Evolutionary conservation across 2,888 invertebrate genomes (phyloP).

Genomic region (Caenorhabditis angaria): DNA sequence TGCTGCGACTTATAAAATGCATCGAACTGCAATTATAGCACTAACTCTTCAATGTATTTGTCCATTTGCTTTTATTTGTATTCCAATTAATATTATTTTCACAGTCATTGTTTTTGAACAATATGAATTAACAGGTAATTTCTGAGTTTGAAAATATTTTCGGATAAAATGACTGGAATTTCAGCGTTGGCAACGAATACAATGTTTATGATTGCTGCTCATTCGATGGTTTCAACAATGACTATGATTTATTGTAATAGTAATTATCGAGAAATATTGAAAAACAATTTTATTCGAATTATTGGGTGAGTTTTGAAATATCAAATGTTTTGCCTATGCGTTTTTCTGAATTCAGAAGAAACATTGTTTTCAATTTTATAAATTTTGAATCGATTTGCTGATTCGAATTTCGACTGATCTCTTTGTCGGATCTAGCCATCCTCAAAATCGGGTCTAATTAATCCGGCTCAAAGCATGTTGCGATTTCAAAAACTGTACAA

Average conservation of each 20-base stretch:
- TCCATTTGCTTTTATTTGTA: background rate
- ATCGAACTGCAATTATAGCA: background rate
- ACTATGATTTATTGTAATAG: background rate
- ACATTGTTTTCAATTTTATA: too few relatives aligned
- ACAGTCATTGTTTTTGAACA: background rate
- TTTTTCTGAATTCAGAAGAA: too few relatives aligned
- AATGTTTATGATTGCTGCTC: background rate
- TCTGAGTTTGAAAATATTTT: too few relatives aligned
- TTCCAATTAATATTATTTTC: background rate
- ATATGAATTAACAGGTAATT: background rate
- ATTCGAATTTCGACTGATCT: too few relatives aligned
- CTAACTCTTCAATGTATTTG: background rate
- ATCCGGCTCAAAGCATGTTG: too few relatives aligned
- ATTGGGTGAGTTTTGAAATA: background rate
- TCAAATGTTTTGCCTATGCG: background rate
- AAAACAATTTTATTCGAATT: background rate
- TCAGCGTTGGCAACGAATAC: background rate
- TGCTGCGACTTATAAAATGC: background rate
- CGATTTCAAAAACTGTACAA: too few relatives aligned
- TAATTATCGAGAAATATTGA: background rate
- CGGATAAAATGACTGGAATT: background rate
- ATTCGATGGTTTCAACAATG: background rate
- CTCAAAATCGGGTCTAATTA: too few relatives aligned
- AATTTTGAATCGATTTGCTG: too few relatives aligned
- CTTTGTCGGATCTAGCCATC: too few relatives aligned